Conservation (phyloP, 2,888 invertebrate species). For the Crematogaster levior region DNA sequence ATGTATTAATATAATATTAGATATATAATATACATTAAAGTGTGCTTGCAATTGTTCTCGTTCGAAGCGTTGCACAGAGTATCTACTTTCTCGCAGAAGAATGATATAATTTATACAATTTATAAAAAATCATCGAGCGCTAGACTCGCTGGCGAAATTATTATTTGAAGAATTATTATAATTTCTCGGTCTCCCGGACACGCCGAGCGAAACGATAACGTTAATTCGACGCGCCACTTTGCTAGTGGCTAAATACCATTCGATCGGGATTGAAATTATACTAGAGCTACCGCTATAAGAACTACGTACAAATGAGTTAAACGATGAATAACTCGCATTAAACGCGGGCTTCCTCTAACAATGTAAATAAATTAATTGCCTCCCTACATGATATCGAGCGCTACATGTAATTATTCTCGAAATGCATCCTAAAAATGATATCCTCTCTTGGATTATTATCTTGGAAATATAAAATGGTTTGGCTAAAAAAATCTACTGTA, state of each 20-base stretch:
- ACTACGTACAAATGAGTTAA: conserved; percentile 40
- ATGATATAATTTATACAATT: conserved; percentile 25
- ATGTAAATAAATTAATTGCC: conserved; percentile 33
- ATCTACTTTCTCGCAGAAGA: conserved; percentile 15
- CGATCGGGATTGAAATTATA: conserved; percentile 27
- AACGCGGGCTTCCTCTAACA: not conserved
- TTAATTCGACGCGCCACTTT: not conserved
- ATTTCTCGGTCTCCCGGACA: not conserved
- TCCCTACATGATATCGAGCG: not conserved
- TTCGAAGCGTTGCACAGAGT: not conserved
- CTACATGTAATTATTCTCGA: not conserved
- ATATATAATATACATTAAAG: conserved; percentile 11
- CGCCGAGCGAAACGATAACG: conserved; percentile 27
- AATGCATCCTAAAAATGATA: conserved; percentile 11
- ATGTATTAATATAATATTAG: conserved; percentile 22
- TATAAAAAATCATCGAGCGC: conserved; percentile 12
- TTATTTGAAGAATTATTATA: conserved; percentile 18
- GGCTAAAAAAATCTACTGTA: not conserved
- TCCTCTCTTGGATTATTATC: not conserved
- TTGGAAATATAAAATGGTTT: conserved; percentile 1
- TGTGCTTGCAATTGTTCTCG: not conserved
- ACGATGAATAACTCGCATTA: conserved; percentile 18
- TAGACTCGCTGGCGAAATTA: conserved; percentile 10
- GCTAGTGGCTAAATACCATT: conserved; percentile 16
- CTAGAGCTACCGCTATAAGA: conserved; percentile 20